phyloP scores from a whole-genome alignment of 2,113 vertebrate species.

The Cichladusa arquata region DNA sequence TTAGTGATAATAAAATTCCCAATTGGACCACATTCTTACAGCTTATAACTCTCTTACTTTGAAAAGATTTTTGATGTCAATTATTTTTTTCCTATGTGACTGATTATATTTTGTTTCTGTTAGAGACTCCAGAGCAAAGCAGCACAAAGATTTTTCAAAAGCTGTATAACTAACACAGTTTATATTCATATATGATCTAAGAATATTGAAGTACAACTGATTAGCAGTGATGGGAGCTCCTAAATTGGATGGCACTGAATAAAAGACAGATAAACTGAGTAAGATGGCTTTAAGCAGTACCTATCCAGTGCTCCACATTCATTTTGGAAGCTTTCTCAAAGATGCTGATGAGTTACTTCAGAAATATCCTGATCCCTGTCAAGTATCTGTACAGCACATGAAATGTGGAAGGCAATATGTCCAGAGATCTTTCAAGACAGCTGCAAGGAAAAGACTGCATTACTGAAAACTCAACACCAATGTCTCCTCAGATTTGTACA shows the following conservation, averaged over 20 bases:
- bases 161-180: not conserved
- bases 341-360: not conserved
- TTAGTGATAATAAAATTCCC: not conserved
- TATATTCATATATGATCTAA: not conserved
- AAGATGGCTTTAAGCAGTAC: not conserved
- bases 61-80: not conserved
- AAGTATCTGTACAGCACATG: not conserved
- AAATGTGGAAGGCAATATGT: not conserved
- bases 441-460: slow-evolving; percentile 23
- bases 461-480: not conserved
- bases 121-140: not conserved
- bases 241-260: not conserved
- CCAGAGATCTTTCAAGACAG: slow-evolving; percentile 21
- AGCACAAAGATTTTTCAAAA: not conserved
- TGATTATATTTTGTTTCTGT: not conserved
- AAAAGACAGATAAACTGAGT: not conserved
- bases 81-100: not conserved
- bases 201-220: not conserved
- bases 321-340: slow-evolving; percentile 23
- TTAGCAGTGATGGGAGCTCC: not conserved
- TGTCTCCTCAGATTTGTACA: not conserved
- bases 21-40: not conserved
- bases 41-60: not conserved
- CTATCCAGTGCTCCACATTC: not conserved
- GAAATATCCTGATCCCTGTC: not conserved